A percentile compares a stretch with the other conserved stretches of the same genome.
Conservation (phyloP, 2,888 invertebrate genomes). For the Pseudanteris insignis region DNA sequence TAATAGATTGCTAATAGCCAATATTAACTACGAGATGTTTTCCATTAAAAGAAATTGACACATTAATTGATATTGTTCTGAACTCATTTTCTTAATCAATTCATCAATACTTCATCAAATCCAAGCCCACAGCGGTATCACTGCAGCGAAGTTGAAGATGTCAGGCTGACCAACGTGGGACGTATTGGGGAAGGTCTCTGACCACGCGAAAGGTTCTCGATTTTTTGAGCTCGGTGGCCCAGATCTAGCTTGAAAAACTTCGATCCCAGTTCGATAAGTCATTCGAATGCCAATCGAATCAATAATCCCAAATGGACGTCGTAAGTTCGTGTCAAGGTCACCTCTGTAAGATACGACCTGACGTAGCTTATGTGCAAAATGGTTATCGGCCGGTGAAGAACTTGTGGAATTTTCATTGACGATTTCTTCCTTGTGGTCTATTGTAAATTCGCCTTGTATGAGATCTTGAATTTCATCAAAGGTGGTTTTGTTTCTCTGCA, state of each 20-base stretch:
- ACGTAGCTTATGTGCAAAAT: constrained; percentile 28
- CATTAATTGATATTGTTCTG: no score
- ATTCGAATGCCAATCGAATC: constrained; percentile 70
- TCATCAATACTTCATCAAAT: no score
- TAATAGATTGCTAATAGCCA: no score
- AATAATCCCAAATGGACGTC: constrained; percentile 69
- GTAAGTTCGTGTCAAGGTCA: constrained; percentile 53
- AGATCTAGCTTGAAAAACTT: constrained; percentile 57
- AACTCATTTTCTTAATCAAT: not conserved
- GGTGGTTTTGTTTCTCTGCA: constrained; percentile 69
- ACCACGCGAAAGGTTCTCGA: constrained; percentile 78
- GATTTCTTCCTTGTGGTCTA: constrained; percentile 28
- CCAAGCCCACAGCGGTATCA: constrained; percentile 72
- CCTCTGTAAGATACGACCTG: constrained; percentile 56
- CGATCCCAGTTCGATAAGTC: constrained; percentile 56
- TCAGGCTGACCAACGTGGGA: constrained; percentile 81
- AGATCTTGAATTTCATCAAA: constrained; percentile 68
- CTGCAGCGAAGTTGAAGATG: constrained; percentile 75
- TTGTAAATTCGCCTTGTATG: constrained; percentile 69
- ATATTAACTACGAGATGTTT: not conserved
- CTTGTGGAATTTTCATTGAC: constrained; percentile 11
- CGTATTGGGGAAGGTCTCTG: constrained; percentile 71
- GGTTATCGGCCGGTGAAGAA: constrained; percentile 26
- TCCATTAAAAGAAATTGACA: not conserved
- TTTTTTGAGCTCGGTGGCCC: constrained; percentile 56